Conservation (phyloP, 2,888 invertebrate species). For the Cephus runcator region DNA sequence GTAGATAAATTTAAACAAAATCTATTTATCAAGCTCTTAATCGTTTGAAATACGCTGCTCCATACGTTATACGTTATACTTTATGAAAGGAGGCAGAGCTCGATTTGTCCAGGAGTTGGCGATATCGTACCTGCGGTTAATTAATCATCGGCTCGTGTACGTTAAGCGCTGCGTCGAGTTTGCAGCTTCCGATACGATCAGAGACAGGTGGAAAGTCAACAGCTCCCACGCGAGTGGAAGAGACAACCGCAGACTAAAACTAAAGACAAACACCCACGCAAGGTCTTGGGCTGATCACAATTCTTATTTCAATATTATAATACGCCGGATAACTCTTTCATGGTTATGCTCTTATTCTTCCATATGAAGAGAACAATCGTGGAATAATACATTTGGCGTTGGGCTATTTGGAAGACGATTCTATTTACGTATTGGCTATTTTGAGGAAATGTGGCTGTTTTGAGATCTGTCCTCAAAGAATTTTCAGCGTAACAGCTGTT, state of each 20-base stretch:
- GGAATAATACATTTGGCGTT: too few relatives aligned
- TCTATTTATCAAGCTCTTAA: neutral
- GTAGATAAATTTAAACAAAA: neutral
- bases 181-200: constrained; percentile 41
- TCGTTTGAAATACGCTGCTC: neutral
- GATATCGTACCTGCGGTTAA: constrained; percentile 28
- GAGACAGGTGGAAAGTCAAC: constrained; percentile 42
- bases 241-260: neutral
- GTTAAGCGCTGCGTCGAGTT: constrained; percentile 22
- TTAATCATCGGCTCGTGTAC: constrained; percentile 40
- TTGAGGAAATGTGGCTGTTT: too few relatives aligned
- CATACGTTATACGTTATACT: neutral
- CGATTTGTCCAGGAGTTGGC: neutral
- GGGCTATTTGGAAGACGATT: too few relatives aligned
- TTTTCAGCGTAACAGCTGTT: too few relatives aligned
- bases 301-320: neutral
- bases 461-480: too few relatives aligned
- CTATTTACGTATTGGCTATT: too few relatives aligned
- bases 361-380: neutral
- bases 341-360: neutral
- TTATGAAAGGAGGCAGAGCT: neutral
- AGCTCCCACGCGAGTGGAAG: constrained; percentile 32
- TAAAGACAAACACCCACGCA: neutral
- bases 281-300: neutral
- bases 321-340: neutral